Evolutionary conservation across 2,888 invertebrate species (phyloP).

Genomic region (Platycnemis pennipes): DNA sequence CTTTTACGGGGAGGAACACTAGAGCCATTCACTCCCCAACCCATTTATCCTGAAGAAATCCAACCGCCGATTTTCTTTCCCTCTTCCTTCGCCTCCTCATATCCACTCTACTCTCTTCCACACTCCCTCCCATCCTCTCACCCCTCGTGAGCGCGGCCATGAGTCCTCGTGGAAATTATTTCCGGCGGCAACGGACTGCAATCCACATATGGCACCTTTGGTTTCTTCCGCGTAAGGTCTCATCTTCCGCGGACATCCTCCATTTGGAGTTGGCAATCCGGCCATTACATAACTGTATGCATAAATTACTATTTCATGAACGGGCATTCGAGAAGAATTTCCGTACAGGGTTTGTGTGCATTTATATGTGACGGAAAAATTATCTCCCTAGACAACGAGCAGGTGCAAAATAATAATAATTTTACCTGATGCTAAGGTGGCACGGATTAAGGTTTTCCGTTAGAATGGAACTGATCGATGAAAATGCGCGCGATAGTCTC

Average conservation of each 20-base stretch:
- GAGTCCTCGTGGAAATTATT: background rate
- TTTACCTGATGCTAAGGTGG: background rate
- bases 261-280: background rate
- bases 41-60: background rate
- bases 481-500: no score
- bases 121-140: background rate
- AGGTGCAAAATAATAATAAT: background rate
- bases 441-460: background rate
- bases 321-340: background rate
- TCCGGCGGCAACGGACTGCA: conserved; percentile 8
- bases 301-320: background rate
- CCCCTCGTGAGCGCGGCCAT: background rate
- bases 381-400: background rate
- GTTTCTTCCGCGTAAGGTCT: background rate
- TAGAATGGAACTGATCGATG: background rate
- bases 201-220: background rate
- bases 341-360: background rate
- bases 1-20: conserved; percentile 1
- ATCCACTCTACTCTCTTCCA: background rate
- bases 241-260: background rate
- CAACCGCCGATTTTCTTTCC: background rate
- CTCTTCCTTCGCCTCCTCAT: background rate
- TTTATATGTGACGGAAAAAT: background rate
- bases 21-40: background rate
- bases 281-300: background rate